Evolutionary conservation across 2,113 vertebrate species (phyloP), one percentile per base, ranked within the genome.

Genomic region (Tinamus guttatus): DNA sequence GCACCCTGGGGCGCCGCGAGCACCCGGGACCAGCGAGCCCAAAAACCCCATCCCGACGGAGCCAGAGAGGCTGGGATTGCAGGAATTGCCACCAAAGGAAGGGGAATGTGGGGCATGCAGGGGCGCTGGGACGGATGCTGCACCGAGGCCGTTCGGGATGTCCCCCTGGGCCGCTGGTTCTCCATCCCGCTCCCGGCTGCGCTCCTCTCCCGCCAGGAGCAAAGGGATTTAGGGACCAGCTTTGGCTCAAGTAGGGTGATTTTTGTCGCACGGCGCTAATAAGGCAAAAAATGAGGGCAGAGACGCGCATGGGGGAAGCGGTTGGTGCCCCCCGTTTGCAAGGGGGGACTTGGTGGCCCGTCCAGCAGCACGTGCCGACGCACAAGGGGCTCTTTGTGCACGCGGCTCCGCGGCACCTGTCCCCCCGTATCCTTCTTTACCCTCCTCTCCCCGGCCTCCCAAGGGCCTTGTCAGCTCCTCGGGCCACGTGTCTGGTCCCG

Each of bases 361-460:
- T 68, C 90, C 94, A 5, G 0, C 65, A 78, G 68, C 68, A 30
- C 43, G 52, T n/a, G 21, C 52, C 87, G 85, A 68, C 36, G 15
- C 84, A 95, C 96, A 93, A 96, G 94, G 79, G 87, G 93, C 47
- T 93, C 94, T 86, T 97, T 98, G 98, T 98, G 91, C 96, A 89
- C 45, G 81, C 52, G 14, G 79, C 91, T 95, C 93, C 10, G 76
- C 87, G 95, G 95, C 98, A 98, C 97, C 97, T 97, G 95, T 97
- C 91, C 83, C 74, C 45, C 51, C 81, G 32, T 25, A 22, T 69
- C 94, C 92, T 51, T 6, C 51, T 89, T 89, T 94, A 95, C 86
- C 93, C 45, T 41, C 52, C 17, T 51, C 8, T 89, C 81, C 87
- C 85, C 14, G 85, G 94, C 71, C 22, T 81, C 81, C 79, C 71